Percentiles rank a stretch among this genome's conserved stretches.
These are phyloP conservation scores for Oedothorax gibbosus DNA, from an alignment of 1,140 invertebrate species.

Conservation along the genomic window DNA sequence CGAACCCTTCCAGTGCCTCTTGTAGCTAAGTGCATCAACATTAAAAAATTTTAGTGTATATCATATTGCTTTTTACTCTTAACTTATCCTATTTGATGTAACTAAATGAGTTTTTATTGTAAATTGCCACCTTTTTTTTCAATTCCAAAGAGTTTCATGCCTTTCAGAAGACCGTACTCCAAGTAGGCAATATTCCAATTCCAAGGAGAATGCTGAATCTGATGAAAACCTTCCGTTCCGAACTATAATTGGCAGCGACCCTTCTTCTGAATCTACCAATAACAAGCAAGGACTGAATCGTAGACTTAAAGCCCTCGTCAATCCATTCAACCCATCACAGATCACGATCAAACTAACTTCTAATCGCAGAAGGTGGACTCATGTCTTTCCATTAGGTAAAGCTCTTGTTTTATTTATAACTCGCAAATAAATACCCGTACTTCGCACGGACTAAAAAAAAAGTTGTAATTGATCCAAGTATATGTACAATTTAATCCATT, in stretches of 20 bases:
- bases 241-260: slow-evolving; percentile 61
- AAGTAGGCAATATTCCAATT: slow-evolving; percentile 48
- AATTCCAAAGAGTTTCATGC: too few relatives aligned
- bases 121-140: too few relatives aligned
- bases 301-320: slow-evolving; percentile 73
- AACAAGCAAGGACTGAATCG: slow-evolving; percentile 33
- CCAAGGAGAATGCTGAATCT: slow-evolving; percentile 53
- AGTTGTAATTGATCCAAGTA: too few relatives aligned
- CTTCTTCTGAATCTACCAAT: slow-evolving; percentile 43
- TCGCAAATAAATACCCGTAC: too few relatives aligned
- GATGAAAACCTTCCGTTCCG: slow-evolving; percentile 37
- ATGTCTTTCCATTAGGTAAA: slow-evolving; percentile 95
- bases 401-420: background rate
- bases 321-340: slow-evolving; percentile 97
- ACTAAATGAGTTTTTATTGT: too few relatives aligned
- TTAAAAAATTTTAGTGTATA: too few relatives aligned
- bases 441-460: too few relatives aligned
- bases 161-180: slow-evolving; percentile 48
- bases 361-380: slow-evolving; percentile 96
- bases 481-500: too few relatives aligned
- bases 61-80: too few relatives aligned
- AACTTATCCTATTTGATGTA: too few relatives aligned
- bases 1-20: too few relatives aligned
- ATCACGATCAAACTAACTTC: slow-evolving; percentile 97
- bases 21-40: too few relatives aligned